These are phyloP conservation scores for Brachystomella parvula DNA, from an alignment of 1,140 invertebrate genomes.

Conservation along the genomic window DNA sequence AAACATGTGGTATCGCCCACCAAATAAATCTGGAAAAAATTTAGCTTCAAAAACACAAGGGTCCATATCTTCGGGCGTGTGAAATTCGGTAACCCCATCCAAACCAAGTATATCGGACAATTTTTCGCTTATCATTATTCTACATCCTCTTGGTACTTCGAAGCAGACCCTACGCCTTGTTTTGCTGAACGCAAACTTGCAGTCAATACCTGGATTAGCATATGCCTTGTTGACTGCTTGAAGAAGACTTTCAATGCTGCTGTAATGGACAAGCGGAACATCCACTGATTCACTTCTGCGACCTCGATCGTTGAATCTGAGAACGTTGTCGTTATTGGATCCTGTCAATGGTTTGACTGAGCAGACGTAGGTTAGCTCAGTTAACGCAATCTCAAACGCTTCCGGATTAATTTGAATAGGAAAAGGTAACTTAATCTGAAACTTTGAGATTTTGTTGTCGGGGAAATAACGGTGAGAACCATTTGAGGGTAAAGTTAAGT, in stretches of 20 bases:
- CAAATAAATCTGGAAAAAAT: slow-evolving; percentile 1
- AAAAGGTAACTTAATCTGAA: not conserved
- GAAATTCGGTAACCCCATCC: not conserved
- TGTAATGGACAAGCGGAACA: not conserved
- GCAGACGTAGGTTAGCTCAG: slow-evolving; percentile 1
- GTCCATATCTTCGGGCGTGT: not conserved
- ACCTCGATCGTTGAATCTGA: not conserved
- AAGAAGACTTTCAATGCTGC: not conserved
- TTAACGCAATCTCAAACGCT: not conserved
- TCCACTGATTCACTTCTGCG: not conserved
- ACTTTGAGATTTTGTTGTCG: not conserved
- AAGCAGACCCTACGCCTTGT: not conserved
- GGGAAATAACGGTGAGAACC: not conserved
- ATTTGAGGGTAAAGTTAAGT: slow-evolving; percentile 1
- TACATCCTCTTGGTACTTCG: not conserved
- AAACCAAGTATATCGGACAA: slow-evolving; percentile 10
- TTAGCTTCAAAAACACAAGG: not conserved
- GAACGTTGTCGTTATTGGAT: not conserved
- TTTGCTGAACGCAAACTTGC: not conserved
- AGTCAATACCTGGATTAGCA: not conserved
- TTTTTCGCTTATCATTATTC: not conserved
- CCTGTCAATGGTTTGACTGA: slow-evolving; percentile 1
- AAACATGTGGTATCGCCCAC: slow-evolving; percentile 9
- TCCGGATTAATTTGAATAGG: not conserved
- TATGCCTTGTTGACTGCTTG: not conserved